Percentiles rank a stretch among this genome's conserved stretches.
phyloP scores from a whole-genome alignment of 2,797 vertebrate genomes.

The Trachurus trachurus region DNA sequence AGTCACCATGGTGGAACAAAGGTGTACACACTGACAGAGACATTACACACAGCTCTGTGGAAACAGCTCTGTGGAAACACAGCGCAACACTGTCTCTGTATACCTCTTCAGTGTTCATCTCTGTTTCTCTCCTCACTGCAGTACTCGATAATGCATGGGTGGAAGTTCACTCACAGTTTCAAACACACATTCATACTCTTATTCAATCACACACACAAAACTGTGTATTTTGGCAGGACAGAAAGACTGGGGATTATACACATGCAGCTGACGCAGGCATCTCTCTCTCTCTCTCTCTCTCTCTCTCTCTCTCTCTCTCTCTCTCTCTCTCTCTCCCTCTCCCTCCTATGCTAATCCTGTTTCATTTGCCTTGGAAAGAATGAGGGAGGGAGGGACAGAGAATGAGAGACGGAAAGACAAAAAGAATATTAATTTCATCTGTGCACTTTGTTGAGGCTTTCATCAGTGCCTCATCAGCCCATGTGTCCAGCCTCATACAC shows the following conservation, averaged over 20 bases:
- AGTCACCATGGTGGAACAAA: conserved; percentile 11
- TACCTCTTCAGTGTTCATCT: conserved; percentile 40
- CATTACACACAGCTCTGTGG: background rate
- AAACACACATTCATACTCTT: conserved; percentile 31
- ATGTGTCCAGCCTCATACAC: conserved; percentile 22
- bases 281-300: conserved; percentile 62
- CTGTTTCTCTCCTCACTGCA: conserved; percentile 39
- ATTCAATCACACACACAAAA: conserved; percentile 55
- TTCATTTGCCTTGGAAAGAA: conserved; percentile 78
- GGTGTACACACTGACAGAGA: conserved; percentile 10
- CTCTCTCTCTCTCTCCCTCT: conserved; percentile 60
- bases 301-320: conserved; percentile 65
- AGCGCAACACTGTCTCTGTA: conserved; percentile 13
- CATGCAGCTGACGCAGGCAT: conserved; percentile 76
- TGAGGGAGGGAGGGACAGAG: conserved; percentile 25
- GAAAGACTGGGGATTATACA: conserved; percentile 76
- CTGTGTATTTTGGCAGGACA: conserved; percentile 78
- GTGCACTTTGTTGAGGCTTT: conserved; percentile 39
- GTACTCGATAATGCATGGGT: conserved; percentile 27
- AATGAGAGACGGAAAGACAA: conserved; percentile 47
- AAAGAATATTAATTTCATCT: conserved; percentile 75
- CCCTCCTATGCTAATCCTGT: conserved; percentile 77
- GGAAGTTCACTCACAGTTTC: conserved; percentile 21
- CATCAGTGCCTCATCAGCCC: conserved; percentile 30
- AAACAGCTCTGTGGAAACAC: conserved; percentile 27